Base-by-base conservation (phyloP, 2,888 invertebrate species). In the Acronicta leporina region DNA sequence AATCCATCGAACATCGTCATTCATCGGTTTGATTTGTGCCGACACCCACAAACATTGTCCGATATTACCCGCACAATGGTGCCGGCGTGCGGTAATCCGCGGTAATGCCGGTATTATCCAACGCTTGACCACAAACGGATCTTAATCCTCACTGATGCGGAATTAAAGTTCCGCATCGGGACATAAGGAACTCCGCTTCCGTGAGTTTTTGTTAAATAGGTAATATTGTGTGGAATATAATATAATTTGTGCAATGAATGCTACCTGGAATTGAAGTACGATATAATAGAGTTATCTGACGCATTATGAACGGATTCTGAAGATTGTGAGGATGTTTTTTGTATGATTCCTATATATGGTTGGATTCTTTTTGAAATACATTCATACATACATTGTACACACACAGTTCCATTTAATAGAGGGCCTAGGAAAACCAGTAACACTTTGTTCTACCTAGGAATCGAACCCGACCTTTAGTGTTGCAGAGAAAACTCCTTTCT, bases 11-110 rank as follows among this genome's bases (percentile, higher is more conserved):
- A 56, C 62, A 40, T 53, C 56, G 54, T 49, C 14, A 65, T 70
- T 73, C 55, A 68, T 69, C 68, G 51, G 69, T 50, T 57, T 77
- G 72, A 81, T 82, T 82, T 69, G 71, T 74, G 66, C 71, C 75
- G 74, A 85, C 86, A 80, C 85, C 86, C 81, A 85, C 82, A 84
- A 81, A 84, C 78, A 83, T 62, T 68, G 66, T 61, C 59, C 66
- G 45, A 42, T 66, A 50, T 74, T 61, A 64, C 40, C 0, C 27
- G 0, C 35, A 66, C 73, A 70, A 73, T 51, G 53, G 51, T 45
- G 44, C 46, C 53, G 62, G 38, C 46, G 33, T 14, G 30, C 42
- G 54, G 53, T 41, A 50, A 58, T 16, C 49, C 54, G 48, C 50
- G 58, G 38, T 68, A 70, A 69, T 67, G 35, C 73, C 67, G 59